Evolutionary conservation across 2,797 vertebrate species (phyloP), one percentile per base, ranked within the genome.

Genomic region (Enteromius afrohamiltoni): DNA sequence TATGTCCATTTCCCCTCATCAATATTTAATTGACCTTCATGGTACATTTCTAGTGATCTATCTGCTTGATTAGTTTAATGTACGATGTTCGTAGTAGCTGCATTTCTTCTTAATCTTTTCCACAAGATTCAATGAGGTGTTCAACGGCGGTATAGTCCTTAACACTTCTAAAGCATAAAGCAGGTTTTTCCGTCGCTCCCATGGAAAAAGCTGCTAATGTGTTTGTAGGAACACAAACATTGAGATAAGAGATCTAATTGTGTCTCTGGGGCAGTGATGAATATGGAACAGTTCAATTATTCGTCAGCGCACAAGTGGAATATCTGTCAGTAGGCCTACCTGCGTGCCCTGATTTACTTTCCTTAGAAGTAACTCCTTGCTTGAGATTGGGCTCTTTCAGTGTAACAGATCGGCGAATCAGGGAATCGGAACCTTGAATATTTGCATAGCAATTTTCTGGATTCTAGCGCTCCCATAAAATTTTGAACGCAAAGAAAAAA

Each of bases 261-360:
- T 91, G 92, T 93, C 93, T 92, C 93, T 86, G 83, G 93, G 91
- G 92, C 91, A 67, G 62, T 65, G 55, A 80, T 89, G 90, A 89
- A 89, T 55, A 68, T 82, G 82, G 87, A 84, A 88, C 86, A 58
- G 53, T 75, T 83, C 76, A 83, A 82, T 91, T 70, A 81, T 82
- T 83, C 47, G 31, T 58, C 34, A 68, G 68, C 26, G 45, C 42
- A 69, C 70, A 65, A 83, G 73, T 64, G 51, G 67, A 60, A 80
- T 74, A 53, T 74, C 53, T 77, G 82, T 81, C 85, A 86, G 69
- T 85, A 67, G 79, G 31, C 67, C 58, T 79, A 83, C 79, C 78
- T 81, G 77, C 51, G n/a, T 78, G 78, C 71, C 74, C 78, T 85
- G 58, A 81, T 79, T 83, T 82, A 83, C 40, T 81, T 84, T 80